Percentiles rank a stretch among this genome's conserved stretches.
phyloP scores from a whole-genome alignment of 2,888 invertebrate species.

The Pinctada fucata region DNA sequence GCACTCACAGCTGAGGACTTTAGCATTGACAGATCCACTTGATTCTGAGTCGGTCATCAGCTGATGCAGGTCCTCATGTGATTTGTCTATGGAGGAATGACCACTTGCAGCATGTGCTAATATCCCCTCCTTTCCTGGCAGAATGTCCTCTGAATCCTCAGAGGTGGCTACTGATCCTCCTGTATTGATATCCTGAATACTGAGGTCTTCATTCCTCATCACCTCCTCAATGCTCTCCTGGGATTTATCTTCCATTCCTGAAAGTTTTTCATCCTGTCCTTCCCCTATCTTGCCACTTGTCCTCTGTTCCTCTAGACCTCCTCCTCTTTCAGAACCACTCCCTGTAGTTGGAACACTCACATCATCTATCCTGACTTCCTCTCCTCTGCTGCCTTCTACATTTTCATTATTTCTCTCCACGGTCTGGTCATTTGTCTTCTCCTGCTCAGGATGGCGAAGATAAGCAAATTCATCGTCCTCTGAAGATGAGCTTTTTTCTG shows the following conservation, averaged over 20 bases:
- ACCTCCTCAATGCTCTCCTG: too few relatives aligned
- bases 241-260: neutral
- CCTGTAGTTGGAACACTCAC: neutral
- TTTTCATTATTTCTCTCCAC: neutral
- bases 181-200: too few relatives aligned
- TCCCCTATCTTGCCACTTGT: neutral
- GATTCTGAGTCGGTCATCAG: neutral
- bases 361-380: too few relatives aligned
- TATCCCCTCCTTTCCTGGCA: neutral
- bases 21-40: neutral
- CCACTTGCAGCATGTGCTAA: neutral
- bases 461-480: neutral
- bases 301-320: neutral
- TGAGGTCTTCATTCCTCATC: too few relatives aligned
- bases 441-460: neutral
- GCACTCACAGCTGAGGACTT: neutral
- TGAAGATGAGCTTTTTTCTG: neutral
- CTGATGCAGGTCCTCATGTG: neutral
- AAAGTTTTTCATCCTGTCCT: neutral
- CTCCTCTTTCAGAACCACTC: neutral
- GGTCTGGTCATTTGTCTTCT: neutral
- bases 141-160: neutral
- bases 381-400: neutral
- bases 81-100: neutral
- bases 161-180: too few relatives aligned